Conservation (phyloP, 2,113 vertebrate species). For the Scolopax mira region DNA sequence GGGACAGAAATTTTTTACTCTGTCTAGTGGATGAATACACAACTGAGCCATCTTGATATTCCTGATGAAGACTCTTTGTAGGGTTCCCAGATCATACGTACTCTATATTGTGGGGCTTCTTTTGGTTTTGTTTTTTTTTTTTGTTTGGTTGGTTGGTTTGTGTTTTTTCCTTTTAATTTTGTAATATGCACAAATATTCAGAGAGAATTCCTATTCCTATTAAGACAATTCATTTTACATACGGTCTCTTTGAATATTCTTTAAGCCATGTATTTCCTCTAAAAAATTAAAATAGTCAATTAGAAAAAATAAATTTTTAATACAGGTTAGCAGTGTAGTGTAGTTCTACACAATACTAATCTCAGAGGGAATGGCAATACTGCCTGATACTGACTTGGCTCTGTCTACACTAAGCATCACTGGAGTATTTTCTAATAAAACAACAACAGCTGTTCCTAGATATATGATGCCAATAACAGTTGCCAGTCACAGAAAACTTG, state of each 20-base stretch:
- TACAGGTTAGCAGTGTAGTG: neutral
- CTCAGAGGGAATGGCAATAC: neutral
- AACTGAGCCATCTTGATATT: neutral
- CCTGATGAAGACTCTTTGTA: neutral
- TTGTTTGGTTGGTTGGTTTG: neutral
- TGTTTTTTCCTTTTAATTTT: neutral
- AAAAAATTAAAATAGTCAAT: neutral
- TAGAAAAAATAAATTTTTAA: slow-evolving; percentile 21
- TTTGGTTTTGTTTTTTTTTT: neutral
- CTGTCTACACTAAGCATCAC: slow-evolving; percentile 9
- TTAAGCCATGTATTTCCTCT: neutral
- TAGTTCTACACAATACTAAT: neutral
- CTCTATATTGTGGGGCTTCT: neutral
- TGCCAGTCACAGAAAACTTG: slow-evolving; percentile 45
- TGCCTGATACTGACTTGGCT: slow-evolving; percentile 43
- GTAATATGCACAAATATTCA: neutral
- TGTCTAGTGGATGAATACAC: neutral
- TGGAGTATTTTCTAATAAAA: slow-evolving; percentile 63
- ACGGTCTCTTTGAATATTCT: neutral
- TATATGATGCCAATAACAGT: slow-evolving; percentile 51
- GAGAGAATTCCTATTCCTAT: neutral
- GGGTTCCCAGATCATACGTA: neutral
- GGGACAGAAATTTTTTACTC: neutral
- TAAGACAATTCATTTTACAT: neutral
- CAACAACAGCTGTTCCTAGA: slow-evolving; percentile 64